These are phyloP conservation scores for Kradibia gibbosae DNA, from an alignment of 1,140 invertebrate genomes.

Conservation along the genomic window DNA sequence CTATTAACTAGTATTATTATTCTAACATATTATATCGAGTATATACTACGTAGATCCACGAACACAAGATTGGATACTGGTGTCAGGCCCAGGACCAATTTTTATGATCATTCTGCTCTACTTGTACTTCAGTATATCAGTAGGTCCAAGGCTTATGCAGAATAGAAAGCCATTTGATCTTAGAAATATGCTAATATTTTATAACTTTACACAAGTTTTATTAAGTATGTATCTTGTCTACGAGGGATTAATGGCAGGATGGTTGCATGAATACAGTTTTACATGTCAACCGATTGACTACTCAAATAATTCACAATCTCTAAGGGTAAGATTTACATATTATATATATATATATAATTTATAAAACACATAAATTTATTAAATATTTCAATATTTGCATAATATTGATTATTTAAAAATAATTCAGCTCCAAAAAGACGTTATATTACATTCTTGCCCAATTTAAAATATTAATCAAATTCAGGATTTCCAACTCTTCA, in stretches of 20 bases:
- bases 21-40: not conserved
- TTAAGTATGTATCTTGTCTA: conserved; percentile 82
- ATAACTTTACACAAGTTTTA: conserved; percentile 86
- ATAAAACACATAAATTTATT: not conserved
- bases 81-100: conserved; percentile 85
- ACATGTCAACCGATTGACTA: conserved; percentile 89
- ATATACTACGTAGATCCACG: conserved; percentile 80
- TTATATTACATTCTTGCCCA: too few relatives aligned
- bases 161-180: conserved; percentile 87
- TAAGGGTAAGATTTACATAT: conserved; percentile 77
- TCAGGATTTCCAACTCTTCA: too few relatives aligned
- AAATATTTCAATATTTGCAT: too few relatives aligned
- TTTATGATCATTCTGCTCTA: conserved; percentile 82
- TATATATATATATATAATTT: not conserved
- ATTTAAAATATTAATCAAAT: too few relatives aligned
- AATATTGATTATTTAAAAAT: too few relatives aligned
- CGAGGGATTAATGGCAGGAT: conserved; percentile 78
- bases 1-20: too few relatives aligned
- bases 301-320: conserved; percentile 79
- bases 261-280: conserved; percentile 83
- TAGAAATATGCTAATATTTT: conserved; percentile 82
- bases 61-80: conserved; percentile 88
- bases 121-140: conserved; percentile 82
- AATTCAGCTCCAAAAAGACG: too few relatives aligned
- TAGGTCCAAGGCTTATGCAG: conserved; percentile 88